phyloP scores from a whole-genome alignment of 1,140 invertebrate genomes.

The Drosophila lacteicornis region DNA sequence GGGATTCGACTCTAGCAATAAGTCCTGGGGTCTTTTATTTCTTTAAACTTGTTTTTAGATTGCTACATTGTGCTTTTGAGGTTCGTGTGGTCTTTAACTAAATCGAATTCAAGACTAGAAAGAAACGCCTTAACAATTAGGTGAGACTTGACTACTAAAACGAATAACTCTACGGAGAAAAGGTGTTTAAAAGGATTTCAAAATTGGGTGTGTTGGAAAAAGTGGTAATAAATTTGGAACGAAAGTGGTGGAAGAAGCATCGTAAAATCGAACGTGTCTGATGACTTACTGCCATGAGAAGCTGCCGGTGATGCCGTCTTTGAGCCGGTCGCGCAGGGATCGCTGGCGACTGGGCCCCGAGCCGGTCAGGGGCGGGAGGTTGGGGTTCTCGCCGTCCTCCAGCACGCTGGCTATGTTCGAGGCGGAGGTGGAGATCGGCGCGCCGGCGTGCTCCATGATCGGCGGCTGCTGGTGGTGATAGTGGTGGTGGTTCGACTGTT shows the following conservation, averaged over 20 bases:
- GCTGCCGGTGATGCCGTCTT: conserved; percentile 90
- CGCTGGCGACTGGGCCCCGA: conserved; percentile 88
- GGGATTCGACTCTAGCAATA: not conserved
- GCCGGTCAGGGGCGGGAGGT: conserved; percentile 84
- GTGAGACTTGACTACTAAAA: conserved; percentile 38
- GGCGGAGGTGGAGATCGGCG: conserved; percentile 76
- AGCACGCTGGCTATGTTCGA: conserved; percentile 76
- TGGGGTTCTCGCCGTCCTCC: conserved; percentile 76
- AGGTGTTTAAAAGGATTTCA: conserved; percentile 13
- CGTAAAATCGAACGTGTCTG: conserved; percentile 29
- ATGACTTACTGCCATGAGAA: conserved; percentile 91
- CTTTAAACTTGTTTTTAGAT: not conserved
- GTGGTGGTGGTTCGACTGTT: conserved; percentile 54
- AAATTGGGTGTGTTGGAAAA: conserved; percentile 14
- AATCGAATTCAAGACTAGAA: conserved; percentile 34
- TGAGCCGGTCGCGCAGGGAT: conserved; percentile 89
- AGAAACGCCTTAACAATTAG: conserved; percentile 15
- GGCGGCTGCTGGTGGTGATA: conserved; percentile 67
- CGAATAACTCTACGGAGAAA: conserved; percentile 29
- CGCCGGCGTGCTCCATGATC: conserved; percentile 80
- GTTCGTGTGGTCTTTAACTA: conserved; percentile 36
- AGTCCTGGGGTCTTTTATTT: not conserved
- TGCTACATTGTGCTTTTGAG: conserved; percentile 35
- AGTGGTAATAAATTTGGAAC: conserved; percentile 33
- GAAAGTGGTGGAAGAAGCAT: conserved; percentile 53